A percentile compares a stretch with the other conserved stretches of the same genome.
Conservation (phyloP, 2,888 invertebrate species). For the Coleophora deauratella region DNA sequence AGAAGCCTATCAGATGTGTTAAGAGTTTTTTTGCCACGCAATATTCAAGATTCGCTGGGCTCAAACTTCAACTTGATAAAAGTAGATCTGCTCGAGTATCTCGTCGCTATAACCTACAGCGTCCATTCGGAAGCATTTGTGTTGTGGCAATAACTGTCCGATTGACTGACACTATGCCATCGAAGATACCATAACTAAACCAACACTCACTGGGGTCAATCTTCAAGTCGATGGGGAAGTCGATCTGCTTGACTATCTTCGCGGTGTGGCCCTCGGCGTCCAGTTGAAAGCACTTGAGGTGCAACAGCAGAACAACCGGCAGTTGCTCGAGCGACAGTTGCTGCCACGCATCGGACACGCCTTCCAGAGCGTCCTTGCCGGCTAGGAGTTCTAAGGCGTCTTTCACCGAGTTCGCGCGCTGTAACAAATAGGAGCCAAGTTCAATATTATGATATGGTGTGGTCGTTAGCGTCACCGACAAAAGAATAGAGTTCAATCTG, state of each 20-base stretch:
- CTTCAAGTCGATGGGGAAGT: constrained; percentile 92
- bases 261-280: constrained; percentile 90
- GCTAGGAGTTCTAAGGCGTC: constrained; percentile 92
- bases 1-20: no score
- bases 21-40: no score
- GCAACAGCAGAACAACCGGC: constrained; percentile 91
- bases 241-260: constrained; percentile 93
- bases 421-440: constrained; percentile 27
- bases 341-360: constrained; percentile 92
- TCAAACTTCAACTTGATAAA: no score
- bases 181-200: no score
- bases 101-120: no score
- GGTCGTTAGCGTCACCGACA: neutral
- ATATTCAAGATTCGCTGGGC: no score
- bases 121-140: no score
- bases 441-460: no score
- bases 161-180: no score
- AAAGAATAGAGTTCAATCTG: no score
- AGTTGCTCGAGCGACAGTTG: constrained; percentile 91
- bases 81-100: no score
- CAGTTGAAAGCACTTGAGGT: constrained; percentile 96
- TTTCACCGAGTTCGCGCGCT: constrained; percentile 88
- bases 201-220: constrained; percentile 87
- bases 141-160: no score
- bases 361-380: constrained; percentile 88